Evolutionary conservation across 2,113 vertebrate species (phyloP).

Genomic region (Ariopsis seemanni): DNA sequence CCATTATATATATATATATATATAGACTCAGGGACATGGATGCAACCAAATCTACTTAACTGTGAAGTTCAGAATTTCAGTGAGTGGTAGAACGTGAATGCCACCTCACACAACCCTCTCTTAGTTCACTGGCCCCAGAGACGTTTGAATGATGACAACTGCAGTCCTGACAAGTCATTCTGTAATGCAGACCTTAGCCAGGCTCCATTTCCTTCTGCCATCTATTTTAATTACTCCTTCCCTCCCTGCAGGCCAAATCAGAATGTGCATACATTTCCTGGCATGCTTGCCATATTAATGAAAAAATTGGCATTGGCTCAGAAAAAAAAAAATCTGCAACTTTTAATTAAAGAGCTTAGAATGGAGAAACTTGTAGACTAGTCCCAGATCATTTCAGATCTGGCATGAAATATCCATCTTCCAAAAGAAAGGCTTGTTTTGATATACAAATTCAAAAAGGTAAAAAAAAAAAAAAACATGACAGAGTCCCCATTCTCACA

Average conservation of each 20-base stretch:
- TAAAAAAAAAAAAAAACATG: no score
- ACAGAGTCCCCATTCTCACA: no score
- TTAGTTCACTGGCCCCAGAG: not conserved
- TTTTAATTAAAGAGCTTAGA: conserved; percentile 33
- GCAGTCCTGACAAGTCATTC: conserved; percentile 36
- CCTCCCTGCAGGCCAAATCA: conserved; percentile 41
- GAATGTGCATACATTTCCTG: conserved; percentile 45
- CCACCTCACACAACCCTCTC: conserved; percentile 1
- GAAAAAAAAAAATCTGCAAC: conserved; percentile 28
- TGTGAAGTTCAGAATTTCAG: not conserved
- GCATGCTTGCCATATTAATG: conserved; percentile 44
- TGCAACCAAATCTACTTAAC: not conserved
- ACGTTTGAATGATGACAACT: conserved; percentile 44
- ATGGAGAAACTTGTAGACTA: not conserved
- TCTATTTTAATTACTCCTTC: conserved; percentile 51
- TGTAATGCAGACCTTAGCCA: conserved; percentile 41
- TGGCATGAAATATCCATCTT: not conserved
- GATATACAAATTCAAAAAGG: not conserved
- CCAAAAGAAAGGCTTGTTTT: not conserved
- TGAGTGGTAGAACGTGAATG: not conserved
- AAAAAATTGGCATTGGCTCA: conserved; percentile 34
- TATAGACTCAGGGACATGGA: not conserved
- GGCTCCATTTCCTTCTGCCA: conserved; percentile 50
- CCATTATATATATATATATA: no score
- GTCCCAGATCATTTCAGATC: not conserved